These are phyloP conservation scores for Reticulitermes speratus DNA, from an alignment of 1,140 invertebrate genomes.

Conservation along the genomic window DNA sequence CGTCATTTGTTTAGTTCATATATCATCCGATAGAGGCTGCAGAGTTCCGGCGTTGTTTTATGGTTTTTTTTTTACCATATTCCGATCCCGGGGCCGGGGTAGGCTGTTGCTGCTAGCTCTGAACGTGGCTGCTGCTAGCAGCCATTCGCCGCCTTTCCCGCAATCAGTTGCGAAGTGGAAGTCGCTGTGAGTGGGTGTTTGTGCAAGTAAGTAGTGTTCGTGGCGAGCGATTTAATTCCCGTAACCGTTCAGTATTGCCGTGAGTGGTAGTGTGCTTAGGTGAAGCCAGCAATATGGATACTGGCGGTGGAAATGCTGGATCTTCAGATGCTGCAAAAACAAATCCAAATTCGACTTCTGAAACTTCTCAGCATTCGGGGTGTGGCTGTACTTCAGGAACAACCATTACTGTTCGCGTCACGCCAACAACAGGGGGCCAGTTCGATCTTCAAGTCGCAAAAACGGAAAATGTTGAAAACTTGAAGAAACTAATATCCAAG, in stretches of 20 bases:
- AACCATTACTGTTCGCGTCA: conserved; percentile 68
- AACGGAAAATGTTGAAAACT: conserved; percentile 78
- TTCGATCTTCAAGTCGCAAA: conserved; percentile 78
- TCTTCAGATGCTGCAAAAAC: conserved; percentile 24
- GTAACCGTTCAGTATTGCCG: conserved; percentile 8
- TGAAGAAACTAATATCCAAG: conserved; percentile 90
- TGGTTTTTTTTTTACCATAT: background rate
- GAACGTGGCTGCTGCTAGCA: background rate
- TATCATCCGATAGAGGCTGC: background rate
- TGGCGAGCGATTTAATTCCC: background rate
- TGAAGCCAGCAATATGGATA: conserved; percentile 28
- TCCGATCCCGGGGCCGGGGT: background rate
- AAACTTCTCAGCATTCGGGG: conserved; percentile 47
- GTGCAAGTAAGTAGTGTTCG: background rate
- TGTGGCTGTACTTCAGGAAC: conserved; percentile 56
- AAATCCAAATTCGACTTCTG: background rate
- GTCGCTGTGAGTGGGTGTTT: background rate
- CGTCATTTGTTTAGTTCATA: background rate
- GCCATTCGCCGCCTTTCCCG: background rate
- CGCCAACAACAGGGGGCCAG: conserved; percentile 86
- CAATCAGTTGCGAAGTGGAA: conserved; percentile 2
- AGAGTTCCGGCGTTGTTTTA: background rate
- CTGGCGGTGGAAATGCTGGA: conserved; percentile 27
- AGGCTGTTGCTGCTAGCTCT: background rate
- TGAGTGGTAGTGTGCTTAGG: conserved; percentile 17